A percentile compares a stretch with the other conserved stretches of the same genome.
phyloP scores from a whole-genome alignment of 2,888 invertebrate species.

The Melitaea athalia region DNA sequence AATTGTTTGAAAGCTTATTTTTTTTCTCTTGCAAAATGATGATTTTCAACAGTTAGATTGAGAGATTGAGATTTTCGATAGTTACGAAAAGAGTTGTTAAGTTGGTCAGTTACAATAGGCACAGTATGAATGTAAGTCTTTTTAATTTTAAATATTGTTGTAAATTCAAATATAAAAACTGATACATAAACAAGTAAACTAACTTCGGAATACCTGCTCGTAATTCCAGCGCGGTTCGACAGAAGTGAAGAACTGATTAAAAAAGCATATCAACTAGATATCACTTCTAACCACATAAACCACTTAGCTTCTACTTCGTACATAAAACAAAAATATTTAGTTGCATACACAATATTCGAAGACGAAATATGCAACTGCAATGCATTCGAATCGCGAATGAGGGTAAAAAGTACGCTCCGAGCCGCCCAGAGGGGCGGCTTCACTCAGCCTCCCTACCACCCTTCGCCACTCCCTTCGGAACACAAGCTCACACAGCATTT shows the following conservation, averaged over 20 bases:
- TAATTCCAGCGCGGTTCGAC: background rate
- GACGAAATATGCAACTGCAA: constrained; percentile 48
- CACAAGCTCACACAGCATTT: constrained; percentile 46
- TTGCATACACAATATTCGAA: constrained; percentile 33
- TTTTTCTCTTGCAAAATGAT: too few relatives aligned
- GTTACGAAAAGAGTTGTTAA: too few relatives aligned
- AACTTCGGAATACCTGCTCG: background rate
- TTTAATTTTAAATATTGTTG: too few relatives aligned
- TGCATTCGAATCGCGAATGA: constrained; percentile 50
- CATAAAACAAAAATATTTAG: background rate
- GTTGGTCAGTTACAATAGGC: too few relatives aligned
- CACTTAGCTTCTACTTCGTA: background rate
- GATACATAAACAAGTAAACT: background rate
- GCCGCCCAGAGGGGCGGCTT: constrained; percentile 48
- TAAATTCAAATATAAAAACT: too few relatives aligned
- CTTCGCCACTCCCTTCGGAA: constrained; percentile 48
- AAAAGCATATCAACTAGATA: background rate
- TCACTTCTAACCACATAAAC: background rate
- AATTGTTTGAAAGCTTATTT: too few relatives aligned
- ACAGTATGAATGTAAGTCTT: too few relatives aligned
- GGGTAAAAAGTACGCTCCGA: constrained; percentile 47
- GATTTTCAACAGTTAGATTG: too few relatives aligned
- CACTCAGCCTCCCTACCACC: constrained; percentile 49
- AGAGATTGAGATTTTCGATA: too few relatives aligned
- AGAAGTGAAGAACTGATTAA: background rate